Base-by-base conservation (phyloP, 2,888 invertebrate genomes). In the Dryobotodes eremita region DNA sequence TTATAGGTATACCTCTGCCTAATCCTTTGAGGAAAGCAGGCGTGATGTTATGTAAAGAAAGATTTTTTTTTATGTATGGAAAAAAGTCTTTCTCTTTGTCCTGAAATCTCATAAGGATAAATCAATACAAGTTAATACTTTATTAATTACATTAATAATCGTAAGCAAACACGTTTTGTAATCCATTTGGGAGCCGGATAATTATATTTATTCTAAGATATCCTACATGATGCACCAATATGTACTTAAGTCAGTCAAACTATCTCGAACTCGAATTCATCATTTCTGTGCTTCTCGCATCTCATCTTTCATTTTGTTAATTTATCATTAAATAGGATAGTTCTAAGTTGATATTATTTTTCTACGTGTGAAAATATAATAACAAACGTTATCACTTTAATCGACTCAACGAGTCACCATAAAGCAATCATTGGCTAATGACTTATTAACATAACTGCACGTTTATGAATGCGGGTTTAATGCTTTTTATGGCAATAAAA, bases 111-210 rank as follows among this genome's bases (percentile, higher is more conserved):
- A 68, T 80, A 23, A 11, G 10, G 65, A 57, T 65, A 57, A 15
- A n/a, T 48, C 62, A 82, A 69, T 70, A 64, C 64, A 36, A 46
- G 42, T 53, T 65, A 75, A 75, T 62, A 42, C 55, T 36, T 17
- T 62, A 71, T 71, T 81, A 77, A 77, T 71, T 66, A 61, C 20
- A 75, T 82, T 76, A 62, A 69, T 75, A 26, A 80, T 50, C 15
- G 61, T 61, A 57, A 55, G 70, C n/a, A 70, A 82, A 80, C 53
- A 83, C 31, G 77, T 66, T 48, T 66, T n/a, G 0, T 81, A 31
- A 70, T 71, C 50, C n/a, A 65, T 53, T 79, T 65, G 72, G 11
- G 26, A 80, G 72, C 48, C 26, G 26, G 17, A 55, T 78, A 36
- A 65, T 78, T 36, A 36, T 77, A 55, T 76, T 62, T 53, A 53